Conservation (phyloP, 2,888 invertebrate species). For the Philopedon plagiatum region DNA sequence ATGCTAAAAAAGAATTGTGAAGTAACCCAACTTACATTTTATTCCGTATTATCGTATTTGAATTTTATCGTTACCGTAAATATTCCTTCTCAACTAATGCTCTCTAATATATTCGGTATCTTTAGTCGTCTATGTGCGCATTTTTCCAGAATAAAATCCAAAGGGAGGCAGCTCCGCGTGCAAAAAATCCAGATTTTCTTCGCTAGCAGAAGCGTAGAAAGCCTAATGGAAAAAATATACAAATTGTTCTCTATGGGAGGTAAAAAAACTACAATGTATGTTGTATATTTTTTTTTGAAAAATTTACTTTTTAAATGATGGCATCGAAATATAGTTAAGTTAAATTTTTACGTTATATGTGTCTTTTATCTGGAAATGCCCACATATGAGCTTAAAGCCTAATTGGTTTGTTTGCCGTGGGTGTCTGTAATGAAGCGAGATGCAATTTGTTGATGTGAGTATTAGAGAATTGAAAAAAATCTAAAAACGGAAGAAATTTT, state of each 20-base stretch:
- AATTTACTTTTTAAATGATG: not conserved
- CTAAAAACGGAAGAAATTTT: no score
- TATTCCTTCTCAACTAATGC: not conserved
- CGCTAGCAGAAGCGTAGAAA: constrained; percentile 28
- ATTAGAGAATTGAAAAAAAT: no score
- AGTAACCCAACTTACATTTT: no score
- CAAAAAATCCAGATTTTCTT: constrained; percentile 46
- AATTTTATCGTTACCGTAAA: constrained; percentile 25
- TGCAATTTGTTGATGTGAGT: no score
- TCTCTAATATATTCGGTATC: constrained; percentile 22
- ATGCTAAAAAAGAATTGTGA: no score
- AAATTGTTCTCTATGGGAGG: constrained; percentile 36
- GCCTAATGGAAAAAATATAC: constrained; percentile 47
- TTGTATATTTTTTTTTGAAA: not conserved
- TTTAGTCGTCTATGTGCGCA: constrained; percentile 25
- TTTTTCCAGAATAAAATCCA: constrained; percentile 32
- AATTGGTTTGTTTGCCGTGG: no score
- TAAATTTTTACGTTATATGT: no score
- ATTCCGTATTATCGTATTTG: not conserved
- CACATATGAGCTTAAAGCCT: no score
- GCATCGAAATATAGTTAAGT: no score
- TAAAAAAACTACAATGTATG: not conserved
- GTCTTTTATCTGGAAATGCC: no score
- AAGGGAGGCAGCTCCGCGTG: constrained; percentile 20
- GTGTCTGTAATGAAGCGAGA: no score